Evolutionary conservation across 1,140 invertebrate genomes (phyloP).

Genomic region (Drosophila insularis): DNA sequence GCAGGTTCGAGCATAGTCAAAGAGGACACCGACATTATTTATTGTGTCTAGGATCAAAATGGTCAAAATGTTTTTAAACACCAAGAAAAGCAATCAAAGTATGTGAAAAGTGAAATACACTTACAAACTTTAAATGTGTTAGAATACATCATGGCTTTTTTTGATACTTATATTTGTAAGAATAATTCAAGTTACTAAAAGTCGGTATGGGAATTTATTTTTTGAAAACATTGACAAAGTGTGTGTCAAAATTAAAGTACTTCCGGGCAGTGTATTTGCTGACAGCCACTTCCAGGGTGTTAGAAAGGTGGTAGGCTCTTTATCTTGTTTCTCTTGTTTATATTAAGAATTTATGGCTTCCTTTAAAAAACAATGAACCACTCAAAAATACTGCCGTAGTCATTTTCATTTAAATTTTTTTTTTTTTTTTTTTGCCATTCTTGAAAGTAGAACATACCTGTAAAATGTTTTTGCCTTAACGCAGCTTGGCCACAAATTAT

Average conservation of each 20-base stretch:
- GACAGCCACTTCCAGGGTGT: background rate
- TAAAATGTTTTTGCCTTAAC: background rate
- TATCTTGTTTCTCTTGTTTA: conserved; percentile 13
- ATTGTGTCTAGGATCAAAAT: conserved; percentile 17
- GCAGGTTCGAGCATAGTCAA: conserved; percentile 4
- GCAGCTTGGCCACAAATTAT: background rate
- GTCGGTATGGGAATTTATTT: background rate
- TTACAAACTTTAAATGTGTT: background rate
- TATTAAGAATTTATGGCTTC: conserved; percentile 21
- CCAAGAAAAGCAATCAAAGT: background rate
- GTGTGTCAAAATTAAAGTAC: background rate
- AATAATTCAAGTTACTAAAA: too few species aligned
- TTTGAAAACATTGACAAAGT: background rate
- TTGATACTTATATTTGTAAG: background rate
- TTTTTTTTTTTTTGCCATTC: background rate
- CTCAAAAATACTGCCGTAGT: conserved; percentile 3
- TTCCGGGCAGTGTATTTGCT: background rate
- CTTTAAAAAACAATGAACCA: conserved; percentile 10
- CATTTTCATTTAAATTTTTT: background rate
- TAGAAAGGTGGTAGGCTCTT: conserved; percentile 16
- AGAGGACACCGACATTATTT: conserved; percentile 16
- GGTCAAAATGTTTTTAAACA: background rate
- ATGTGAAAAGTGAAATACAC: background rate
- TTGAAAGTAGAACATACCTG: conserved; percentile 1
- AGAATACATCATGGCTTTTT: background rate